Base-by-base conservation (phyloP, 2,797 vertebrate species). In the Toxotes lorentzi region DNA sequence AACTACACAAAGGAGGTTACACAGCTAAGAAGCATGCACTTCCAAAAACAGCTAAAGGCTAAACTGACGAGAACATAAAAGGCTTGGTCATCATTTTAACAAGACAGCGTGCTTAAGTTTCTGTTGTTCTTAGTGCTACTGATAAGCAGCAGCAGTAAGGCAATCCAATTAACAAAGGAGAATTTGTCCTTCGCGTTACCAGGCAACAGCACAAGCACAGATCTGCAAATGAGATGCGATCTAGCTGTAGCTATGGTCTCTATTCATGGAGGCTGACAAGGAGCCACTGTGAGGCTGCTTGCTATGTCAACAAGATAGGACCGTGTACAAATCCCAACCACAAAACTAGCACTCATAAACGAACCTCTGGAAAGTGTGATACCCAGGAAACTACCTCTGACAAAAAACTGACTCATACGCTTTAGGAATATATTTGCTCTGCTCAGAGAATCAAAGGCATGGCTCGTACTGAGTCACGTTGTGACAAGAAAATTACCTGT, bases 401-500 rank as follows among this genome's bases (percentile, higher is more conserved):
- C 56, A 59, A 57, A 70, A 54, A 82, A 60, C 19, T 66, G 48
- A 84, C 65, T 53, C 34, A 38, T 35, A 53, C 53, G 10, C n/a
- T 35, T 12, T 51, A 7, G 35, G 45, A 60, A 65, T 63, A 53
- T 75, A 79, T 83, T 74, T 86, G 41, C 58, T n/a, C n/a, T n/a
- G n/a, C n/a, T n/a, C n/a, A 63, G 30, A 41, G 21, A 66, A 76
- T 78, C 48, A 80, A 66, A 79, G 8, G 12, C 24, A 70, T 2
- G 1, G n/a, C 56, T 78, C 0, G 2, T 12, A 64, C 54, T 71
- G 62, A 7, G 23, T 65, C 17, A 70, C 77, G 75, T 54, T 72
- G 63, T 50, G 56, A 73, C 70, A 60, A 47, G 40, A 76, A 51
- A 77, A 61, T 96, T 96, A 97, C 96, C 96, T 97, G 96, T 92